Base-by-base conservation (phyloP, 1,140 invertebrate species). In the Drosophila murphyi region DNA sequence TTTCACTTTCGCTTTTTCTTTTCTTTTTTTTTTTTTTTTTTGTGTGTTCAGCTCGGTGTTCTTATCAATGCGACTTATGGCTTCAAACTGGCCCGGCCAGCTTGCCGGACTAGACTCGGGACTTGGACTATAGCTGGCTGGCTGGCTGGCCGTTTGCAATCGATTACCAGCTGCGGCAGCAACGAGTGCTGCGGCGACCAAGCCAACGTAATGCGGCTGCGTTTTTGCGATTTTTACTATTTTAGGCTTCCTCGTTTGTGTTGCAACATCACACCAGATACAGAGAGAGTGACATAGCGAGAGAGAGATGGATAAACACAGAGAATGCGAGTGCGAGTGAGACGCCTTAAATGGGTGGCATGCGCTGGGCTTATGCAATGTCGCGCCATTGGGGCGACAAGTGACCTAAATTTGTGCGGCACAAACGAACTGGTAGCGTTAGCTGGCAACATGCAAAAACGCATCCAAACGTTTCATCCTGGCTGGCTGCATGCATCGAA, bases 221-320 rank as follows among this genome's bases (percentile, higher is more conserved):
- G 59, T 69, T 50, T 59, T 56, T 54, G 12, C 28, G n/a, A 28
- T 73, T 57, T 57, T 50, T 61, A 76, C 79, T 90, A 89, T 89
- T 90, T 89, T 89, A 76, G 85, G 85, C 86, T 89, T 89, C 85
- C 85, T 89, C 85, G 85, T 89, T 87, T 61, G 71, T 61, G 71
- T 74, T 69, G 72, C 72, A 71, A 61, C 34, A 62, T 60, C 67
- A 37, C 48, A 32, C 20, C 20, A 20, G 20, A 20, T 34, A 45
- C 10, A 54, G 41, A 29, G 4, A 48, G 12, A 47, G 3, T 12
- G 56, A 41, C 10, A 41, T 0, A 56, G 34, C 39, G 35, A 39
- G 12, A 41, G 10, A 12, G n/a, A n/a, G 29, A 20, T 20, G 20
- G 20, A 20, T 2, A 20, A 20, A 20, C 20, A 20, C 20, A 31